phyloP scores from a whole-genome alignment of 2,113 vertebrate species.

The Pachycephala philippinensis region DNA sequence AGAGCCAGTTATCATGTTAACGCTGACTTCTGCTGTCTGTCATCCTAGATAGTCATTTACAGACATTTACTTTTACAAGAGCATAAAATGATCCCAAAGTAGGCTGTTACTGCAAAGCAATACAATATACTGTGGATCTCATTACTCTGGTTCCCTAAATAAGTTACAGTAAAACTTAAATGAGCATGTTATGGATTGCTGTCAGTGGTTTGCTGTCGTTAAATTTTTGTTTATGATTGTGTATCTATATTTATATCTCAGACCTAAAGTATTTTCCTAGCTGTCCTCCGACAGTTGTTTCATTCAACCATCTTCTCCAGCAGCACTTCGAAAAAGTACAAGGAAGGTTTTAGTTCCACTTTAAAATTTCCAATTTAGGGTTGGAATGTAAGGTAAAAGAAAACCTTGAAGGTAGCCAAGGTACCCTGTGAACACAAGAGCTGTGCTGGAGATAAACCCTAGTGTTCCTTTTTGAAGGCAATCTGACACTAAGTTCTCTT shows the following conservation, averaged over 20 bases:
- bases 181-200: not conserved
- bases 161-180: conserved; percentile 29
- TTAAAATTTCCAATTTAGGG: not conserved
- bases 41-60: conserved; percentile 23
- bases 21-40: not conserved
- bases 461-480: not conserved
- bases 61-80: conserved; percentile 51
- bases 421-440: not conserved
- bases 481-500: not conserved
- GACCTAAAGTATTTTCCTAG: not conserved
- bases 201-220: not conserved
- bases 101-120: not conserved
- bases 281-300: not conserved
- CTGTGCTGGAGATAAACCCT: not conserved
- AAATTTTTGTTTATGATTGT: not conserved
- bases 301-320: not conserved
- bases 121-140: not conserved
- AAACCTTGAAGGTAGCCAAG: not conserved
- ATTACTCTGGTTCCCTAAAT: not conserved
- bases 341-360: not conserved
- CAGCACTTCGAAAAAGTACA: not conserved
- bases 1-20: not conserved
- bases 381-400: not conserved
- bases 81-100: conserved; percentile 23
- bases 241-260: not conserved